A percentile compares a stretch with the other conserved stretches of the same genome.
phyloP scores from a whole-genome alignment of 2,113 vertebrate genomes.

The Rhodinocichla rosea region DNA sequence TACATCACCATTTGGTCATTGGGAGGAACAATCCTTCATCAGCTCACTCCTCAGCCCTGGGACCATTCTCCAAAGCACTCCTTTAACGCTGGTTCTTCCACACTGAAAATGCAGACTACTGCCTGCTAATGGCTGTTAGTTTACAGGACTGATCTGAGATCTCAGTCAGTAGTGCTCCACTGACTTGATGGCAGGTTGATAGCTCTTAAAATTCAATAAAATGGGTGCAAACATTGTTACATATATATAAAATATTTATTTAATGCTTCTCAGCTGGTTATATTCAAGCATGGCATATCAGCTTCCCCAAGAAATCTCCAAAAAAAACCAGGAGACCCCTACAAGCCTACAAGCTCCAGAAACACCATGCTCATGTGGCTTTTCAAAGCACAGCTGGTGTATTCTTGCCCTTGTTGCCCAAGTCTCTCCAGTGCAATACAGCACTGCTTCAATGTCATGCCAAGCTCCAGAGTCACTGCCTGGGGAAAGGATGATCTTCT shows the following conservation, averaged over 20 bases:
- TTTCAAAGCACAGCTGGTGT: neutral
- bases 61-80: neutral
- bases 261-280: neutral
- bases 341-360: neutral
- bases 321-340: neutral
- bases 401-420: neutral
- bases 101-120: neutral
- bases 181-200: neutral
- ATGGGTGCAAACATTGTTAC: neutral
- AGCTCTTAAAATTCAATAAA: neutral
- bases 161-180: neutral
- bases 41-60: neutral
- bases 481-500: constrained; percentile 1
- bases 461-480: neutral
- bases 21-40: neutral
- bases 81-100: neutral
- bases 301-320: neutral
- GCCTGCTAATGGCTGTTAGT: neutral
- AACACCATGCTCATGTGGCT: neutral
- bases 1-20: neutral
- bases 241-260: neutral
- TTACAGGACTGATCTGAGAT: neutral
- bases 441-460: neutral
- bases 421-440: neutral
- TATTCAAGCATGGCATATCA: neutral